phyloP scores from a whole-genome alignment of 1,140 invertebrate species.

The Vanessa tameamea region DNA sequence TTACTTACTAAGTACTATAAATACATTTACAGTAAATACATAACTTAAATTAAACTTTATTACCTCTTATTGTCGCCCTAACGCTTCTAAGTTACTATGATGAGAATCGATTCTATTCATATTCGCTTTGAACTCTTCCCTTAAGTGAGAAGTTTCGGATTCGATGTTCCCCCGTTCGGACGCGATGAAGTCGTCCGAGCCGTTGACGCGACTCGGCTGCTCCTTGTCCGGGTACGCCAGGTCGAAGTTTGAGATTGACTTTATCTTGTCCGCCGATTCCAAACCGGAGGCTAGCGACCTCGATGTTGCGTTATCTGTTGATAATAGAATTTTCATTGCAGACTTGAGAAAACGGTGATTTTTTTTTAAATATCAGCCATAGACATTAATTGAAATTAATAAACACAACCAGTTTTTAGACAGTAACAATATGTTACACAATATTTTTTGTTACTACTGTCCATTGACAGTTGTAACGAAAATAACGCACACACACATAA shows the following conservation, averaged over 20 bases:
- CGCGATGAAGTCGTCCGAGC: conserved; percentile 65
- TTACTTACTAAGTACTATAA: background rate
- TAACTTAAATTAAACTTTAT: background rate
- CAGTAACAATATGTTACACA: no score
- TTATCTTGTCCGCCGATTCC: conserved; percentile 50
- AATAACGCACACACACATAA: no score
- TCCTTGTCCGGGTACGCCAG: conserved; percentile 52
- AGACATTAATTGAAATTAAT: no score
- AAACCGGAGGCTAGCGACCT: conserved; percentile 60
- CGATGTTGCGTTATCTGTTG: conserved; percentile 55
- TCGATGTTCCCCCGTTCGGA: conserved; percentile 52
- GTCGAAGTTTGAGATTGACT: conserved; percentile 63
- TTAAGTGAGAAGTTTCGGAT: conserved; percentile 19
- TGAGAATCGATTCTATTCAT: conserved; percentile 79
- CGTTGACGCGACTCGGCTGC: conserved; percentile 49
- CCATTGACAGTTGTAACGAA: no score
- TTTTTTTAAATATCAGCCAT: no score
- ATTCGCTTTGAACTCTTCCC: conserved; percentile 75
- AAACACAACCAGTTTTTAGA: no score
- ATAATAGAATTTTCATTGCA: no score
- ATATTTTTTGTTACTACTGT: no score
- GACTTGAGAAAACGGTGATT: no score
- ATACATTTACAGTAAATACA: background rate
- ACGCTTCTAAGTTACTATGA: conserved; percentile 68
- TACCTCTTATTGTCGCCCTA: conserved; percentile 43